A percentile compares a stretch with the other conserved stretches of the same genome.
Evolutionary conservation across 2,113 vertebrate genomes (phyloP).

Genomic region (Chitala chitala): DNA sequence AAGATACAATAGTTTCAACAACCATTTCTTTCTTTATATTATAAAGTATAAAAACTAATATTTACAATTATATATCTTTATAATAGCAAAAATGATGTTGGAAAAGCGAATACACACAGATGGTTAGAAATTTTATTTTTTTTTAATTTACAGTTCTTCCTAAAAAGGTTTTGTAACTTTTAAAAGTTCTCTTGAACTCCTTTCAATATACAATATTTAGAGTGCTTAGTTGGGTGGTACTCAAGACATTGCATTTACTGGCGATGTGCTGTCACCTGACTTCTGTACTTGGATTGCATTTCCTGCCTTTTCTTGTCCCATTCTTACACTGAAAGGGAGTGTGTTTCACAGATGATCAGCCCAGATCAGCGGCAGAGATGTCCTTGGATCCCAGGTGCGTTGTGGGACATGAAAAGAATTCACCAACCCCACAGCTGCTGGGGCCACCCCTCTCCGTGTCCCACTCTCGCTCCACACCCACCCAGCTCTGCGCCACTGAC

Average conservation of each 20-base stretch:
- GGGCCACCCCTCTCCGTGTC: conserved; percentile 57
- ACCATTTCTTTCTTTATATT: not conserved
- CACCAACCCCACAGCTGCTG: conserved; percentile 65
- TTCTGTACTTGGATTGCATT: not conserved
- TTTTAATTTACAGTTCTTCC: no score
- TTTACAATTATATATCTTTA: not conserved
- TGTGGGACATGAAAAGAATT: conserved; percentile 71
- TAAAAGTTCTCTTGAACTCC: no score
- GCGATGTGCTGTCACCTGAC: not conserved
- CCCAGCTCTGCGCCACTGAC: conserved; percentile 64
- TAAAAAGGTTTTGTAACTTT: no score
- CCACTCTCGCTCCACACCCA: conserved; percentile 48
- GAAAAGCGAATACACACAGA: not conserved
- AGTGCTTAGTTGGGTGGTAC: no score
- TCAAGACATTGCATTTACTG: no score
- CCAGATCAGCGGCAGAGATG: conserved; percentile 25
- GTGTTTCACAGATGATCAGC: conserved; percentile 26
- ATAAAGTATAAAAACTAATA: no score
- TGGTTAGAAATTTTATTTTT: not conserved
- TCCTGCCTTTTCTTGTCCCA: not conserved
- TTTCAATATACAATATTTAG: no score
- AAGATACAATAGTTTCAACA: not conserved
- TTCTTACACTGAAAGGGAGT: conserved; percentile 14
- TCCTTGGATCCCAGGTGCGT: conserved; percentile 47
- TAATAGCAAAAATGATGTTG: not conserved